A percentile compares a stretch with the other conserved stretches of the same genome.
These are phyloP conservation scores for Polia nebulosa DNA, from an alignment of 2,888 invertebrate species.

Conservation along the genomic window DNA sequence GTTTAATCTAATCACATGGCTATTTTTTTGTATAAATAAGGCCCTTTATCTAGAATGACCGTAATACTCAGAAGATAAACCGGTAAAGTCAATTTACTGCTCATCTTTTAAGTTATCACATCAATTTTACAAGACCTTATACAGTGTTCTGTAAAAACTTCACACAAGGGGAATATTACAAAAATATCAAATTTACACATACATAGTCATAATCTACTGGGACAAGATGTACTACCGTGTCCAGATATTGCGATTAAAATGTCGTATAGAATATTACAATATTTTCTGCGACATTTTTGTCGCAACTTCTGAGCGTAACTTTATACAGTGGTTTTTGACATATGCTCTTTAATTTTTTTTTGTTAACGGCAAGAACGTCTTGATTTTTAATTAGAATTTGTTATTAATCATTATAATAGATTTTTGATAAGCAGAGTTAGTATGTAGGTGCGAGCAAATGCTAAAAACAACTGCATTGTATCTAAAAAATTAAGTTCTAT, in stretches of 20 bases:
- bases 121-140: neutral
- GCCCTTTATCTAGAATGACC: neutral
- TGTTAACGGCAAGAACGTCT: constrained; percentile 14
- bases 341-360: constrained; percentile 11
- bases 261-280: constrained; percentile 35
- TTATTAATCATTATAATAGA: neutral
- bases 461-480: constrained; percentile 30
- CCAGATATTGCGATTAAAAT: constrained; percentile 34
- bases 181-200: constrained; percentile 66
- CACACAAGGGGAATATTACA: constrained; percentile 57
- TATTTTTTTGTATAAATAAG: no score
- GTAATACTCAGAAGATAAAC: neutral
- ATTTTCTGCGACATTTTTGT: constrained; percentile 43
- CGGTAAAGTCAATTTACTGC: constrained; percentile 22
- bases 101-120: neutral
- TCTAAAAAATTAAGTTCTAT: constrained; percentile 54
- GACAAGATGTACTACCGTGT: constrained; percentile 49
- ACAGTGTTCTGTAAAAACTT: constrained; percentile 44
- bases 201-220: constrained; percentile 54
- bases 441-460: constrained; percentile 3
- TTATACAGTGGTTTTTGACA: constrained; percentile 23
- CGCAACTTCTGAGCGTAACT: constrained; percentile 30
- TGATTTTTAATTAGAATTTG: neutral
- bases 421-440: neutral
- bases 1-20: no score